Percentiles rank a stretch among this genome's conserved stretches.
phyloP scores from a whole-genome alignment of 2,888 invertebrate species.

The Tachina lurida region DNA sequence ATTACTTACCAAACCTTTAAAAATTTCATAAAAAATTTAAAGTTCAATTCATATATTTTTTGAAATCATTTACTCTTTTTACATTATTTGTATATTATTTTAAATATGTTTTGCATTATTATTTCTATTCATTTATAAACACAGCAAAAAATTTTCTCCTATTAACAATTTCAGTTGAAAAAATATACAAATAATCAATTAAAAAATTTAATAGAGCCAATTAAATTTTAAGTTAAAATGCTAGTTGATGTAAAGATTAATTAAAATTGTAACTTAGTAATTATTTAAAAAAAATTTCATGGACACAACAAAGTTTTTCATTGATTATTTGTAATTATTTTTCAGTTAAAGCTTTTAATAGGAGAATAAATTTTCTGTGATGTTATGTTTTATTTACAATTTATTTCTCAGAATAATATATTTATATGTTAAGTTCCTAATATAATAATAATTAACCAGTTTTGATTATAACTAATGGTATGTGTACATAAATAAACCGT shows the following conservation, averaged over 20 bases:
- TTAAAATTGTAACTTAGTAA: too few species aligned
- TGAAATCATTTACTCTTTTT: constrained; percentile 10
- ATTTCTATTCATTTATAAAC: neutral
- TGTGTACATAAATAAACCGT: neutral
- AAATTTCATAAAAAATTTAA: neutral
- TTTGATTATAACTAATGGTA: neutral
- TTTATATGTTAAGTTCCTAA: constrained; percentile 13
- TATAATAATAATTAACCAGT: constrained; percentile 28
- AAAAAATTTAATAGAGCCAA: too few species aligned
- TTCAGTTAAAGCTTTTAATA: too few species aligned
- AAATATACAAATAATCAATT: too few species aligned
- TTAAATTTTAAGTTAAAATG: too few species aligned
- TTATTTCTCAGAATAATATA: constrained; percentile 16
- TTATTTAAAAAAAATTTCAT: too few species aligned
- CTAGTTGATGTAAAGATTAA: too few species aligned
- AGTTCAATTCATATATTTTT: constrained; percentile 10
- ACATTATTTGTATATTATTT: constrained; percentile 18
- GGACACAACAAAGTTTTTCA: too few species aligned
- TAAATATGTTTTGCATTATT: constrained; percentile 17
- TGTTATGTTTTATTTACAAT: constrained; percentile 31
- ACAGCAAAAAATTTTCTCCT: too few species aligned
- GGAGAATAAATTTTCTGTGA: neutral
- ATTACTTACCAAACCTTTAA: too few species aligned
- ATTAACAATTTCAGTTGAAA: too few species aligned
- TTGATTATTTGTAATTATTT: too few species aligned